These are phyloP conservation scores for Orientallactaga sibirica DNA, from an alignment of 2,797 vertebrate species.

Conservation along the genomic window DNA sequence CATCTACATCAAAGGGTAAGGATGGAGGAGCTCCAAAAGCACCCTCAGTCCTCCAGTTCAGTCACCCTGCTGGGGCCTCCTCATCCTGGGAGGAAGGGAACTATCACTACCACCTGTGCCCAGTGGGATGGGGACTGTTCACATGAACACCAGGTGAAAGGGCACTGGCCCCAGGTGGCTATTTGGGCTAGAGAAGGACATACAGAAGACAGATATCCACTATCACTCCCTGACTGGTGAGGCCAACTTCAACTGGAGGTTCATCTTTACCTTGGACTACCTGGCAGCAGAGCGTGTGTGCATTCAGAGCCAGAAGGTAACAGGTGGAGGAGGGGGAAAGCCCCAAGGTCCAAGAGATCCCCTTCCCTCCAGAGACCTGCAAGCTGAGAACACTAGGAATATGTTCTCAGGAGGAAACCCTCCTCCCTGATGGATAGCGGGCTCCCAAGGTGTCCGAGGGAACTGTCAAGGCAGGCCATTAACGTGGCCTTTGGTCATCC, in stretches of 20 bases:
- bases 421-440: background rate
- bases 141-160: background rate
- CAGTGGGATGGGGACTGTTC: background rate
- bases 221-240: slow-evolving; percentile 84
- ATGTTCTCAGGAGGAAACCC: background rate
- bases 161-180: slow-evolving; percentile 85
- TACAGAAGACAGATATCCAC: slow-evolving; percentile 88
- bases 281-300: slow-evolving; percentile 83
- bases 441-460: background rate
- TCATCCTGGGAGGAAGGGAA: background rate
- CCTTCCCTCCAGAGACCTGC: background rate
- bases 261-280: slow-evolving; percentile 87
- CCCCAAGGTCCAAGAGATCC: too few species aligned
- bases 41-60: background rate
- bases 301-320: slow-evolving; percentile 84
- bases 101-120: background rate
- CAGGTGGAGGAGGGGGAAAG: fast-evolving
- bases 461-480: background rate
- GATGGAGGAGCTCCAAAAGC: background rate
- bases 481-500: background rate
- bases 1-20: slow-evolving; percentile 88
- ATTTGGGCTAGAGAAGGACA: slow-evolving; percentile 84
- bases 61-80: background rate
- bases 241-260: slow-evolving; percentile 88
- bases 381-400: background rate